Evolutionary conservation across 23 tunicate genomes (phyloP), one percentile per base, ranked within the genome.

Genomic region (Diplosoma virens): DNA sequence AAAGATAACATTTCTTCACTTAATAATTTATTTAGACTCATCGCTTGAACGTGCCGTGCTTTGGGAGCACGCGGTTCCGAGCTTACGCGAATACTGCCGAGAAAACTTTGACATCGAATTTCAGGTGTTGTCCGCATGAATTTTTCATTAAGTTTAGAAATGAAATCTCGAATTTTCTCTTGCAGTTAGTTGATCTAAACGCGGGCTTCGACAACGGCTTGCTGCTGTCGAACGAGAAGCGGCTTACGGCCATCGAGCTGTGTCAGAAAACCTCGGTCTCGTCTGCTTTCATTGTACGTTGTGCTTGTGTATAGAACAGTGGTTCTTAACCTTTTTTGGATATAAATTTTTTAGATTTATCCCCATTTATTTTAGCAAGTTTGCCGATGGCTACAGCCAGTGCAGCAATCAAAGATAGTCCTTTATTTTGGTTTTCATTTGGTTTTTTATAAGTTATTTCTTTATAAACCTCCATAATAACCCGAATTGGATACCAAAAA

Each of bases 251-350:
- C 16, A 80, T 80, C 26, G 68, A 67, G 16, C 3, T 1, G n/a
- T 80, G 84, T 37, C 53, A 36, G 2, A 25, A 80, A 32, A 55
- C 55, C 14, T 80, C 84, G 4, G 1, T 68, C 25, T 67, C 84
- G 30, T 52, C 74, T 16, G 55, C 54, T 25, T 80, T 80, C 33
- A 68, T 80, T 33, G 84, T 80, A 67, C 68, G 74, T 65, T 41
- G 5, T 36, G 6, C 36, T 3, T 65, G n/a, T n/a, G n/a, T n/a
- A n/a, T n/a, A n/a, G n/a, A n/a, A n/a, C n/a, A n/a, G n/a, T n/a
- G n/a, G n/a, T n/a, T n/a, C n/a, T n/a, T n/a, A n/a, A n/a, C n/a
- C n/a, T n/a, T n/a, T n/a, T n/a, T n/a, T n/a, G n/a, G n/a, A n/a
- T 14, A 21, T 23, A 58, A n/a, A 23, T 58, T 58, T 17, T 58